Percentiles rank a stretch among this genome's conserved stretches.
Evolutionary conservation across 2,113 vertebrate species (phyloP).

Genomic region (Propithecus coquereli): DNA sequence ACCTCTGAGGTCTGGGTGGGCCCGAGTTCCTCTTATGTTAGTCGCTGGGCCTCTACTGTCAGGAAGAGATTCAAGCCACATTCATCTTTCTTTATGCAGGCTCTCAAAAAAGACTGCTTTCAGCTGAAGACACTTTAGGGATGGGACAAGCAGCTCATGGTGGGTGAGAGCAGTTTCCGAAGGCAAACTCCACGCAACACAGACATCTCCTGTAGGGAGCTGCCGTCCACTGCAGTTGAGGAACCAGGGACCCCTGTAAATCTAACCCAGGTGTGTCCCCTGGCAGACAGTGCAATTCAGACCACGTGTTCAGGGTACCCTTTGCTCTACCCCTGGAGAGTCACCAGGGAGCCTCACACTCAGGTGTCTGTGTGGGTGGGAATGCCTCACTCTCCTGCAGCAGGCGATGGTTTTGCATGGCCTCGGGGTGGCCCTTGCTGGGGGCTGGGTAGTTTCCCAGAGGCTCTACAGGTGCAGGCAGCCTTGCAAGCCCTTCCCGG

Average conservation of each 20-base stretch:
- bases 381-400: not conserved
- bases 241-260: not conserved
- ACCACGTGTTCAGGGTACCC: not conserved
- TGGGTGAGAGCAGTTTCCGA: no score
- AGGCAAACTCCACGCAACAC: not conserved
- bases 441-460: not conserved
- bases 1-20: not conserved
- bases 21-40: not conserved
- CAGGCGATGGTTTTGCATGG: not conserved
- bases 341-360: not conserved
- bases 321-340: not conserved
- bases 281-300: not conserved
- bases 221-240: not conserved
- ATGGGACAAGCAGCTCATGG: not conserved
- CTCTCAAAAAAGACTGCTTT: not conserved
- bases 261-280: not conserved
- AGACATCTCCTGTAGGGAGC: not conserved
- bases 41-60: not conserved
- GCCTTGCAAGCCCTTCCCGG: not conserved
- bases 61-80: not conserved
- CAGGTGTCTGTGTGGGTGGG: not conserved
- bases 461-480: not conserved
- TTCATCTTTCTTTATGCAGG: not conserved
- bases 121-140: no score
- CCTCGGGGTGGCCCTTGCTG: not conserved